These are phyloP conservation scores for Limulus polyphemus DNA, from an alignment of 2,888 invertebrate species.

Conservation along the genomic window DNA sequence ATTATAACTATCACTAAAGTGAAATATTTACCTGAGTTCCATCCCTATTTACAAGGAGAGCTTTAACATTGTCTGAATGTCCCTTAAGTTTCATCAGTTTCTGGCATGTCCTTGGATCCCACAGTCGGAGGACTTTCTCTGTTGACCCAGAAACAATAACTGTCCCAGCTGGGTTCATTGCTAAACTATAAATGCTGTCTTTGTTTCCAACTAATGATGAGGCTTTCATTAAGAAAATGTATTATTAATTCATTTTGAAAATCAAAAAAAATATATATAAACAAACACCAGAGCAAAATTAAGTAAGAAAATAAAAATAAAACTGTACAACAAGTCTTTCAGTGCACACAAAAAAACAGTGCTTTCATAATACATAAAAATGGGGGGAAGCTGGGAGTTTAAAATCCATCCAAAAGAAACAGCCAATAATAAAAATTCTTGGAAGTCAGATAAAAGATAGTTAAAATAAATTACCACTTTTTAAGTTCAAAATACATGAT, in stretches of 20 bases:
- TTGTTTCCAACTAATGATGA: conserved; percentile 93
- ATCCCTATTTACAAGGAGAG: conserved; percentile 84
- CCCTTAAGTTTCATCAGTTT: conserved; percentile 92
- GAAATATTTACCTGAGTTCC: conserved; percentile 49
- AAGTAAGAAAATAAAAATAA: neutral
- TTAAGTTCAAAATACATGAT: too few species aligned
- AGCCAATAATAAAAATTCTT: too few species aligned
- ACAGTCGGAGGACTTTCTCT: conserved; percentile 83
- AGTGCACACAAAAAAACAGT: neutral
- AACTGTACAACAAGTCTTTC: neutral
- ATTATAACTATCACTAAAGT: conserved; percentile 1
- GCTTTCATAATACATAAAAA: too few species aligned
- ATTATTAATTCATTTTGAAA: neutral
- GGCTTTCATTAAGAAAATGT: conserved; percentile 44
- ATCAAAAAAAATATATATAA: conserved; percentile 8
- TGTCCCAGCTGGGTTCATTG: conserved; percentile 93
- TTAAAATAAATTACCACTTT: too few species aligned
- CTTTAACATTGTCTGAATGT: conserved; percentile 94
- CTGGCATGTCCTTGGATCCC: conserved; percentile 92
- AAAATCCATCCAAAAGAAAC: too few species aligned
- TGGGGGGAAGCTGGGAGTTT: too few species aligned
- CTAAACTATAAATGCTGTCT: conserved; percentile 95
- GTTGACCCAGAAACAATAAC: conserved; percentile 93
- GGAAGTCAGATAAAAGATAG: too few species aligned
- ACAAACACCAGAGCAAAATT: neutral